A percentile compares a stretch with the other conserved stretches of the same genome.
These are phyloP conservation scores for Subanguina moxae DNA, from an alignment of 1,140 invertebrate species.

Conservation along the genomic window DNA sequence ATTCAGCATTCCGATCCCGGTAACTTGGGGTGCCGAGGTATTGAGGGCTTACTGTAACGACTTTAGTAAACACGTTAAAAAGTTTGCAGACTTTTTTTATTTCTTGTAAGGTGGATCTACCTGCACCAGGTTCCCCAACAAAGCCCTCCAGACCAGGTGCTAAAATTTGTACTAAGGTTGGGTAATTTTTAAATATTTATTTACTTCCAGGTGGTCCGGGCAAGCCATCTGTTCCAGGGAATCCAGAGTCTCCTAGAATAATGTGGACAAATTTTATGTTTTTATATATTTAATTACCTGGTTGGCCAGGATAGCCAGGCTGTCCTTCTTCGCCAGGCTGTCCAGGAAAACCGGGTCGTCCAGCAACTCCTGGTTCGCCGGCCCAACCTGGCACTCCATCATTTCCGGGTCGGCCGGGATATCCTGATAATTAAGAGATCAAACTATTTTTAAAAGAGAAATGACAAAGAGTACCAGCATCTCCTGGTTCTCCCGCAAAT, in stretches of 20 bases:
- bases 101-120: conserved; percentile 20
- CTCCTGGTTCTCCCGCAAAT: conserved; percentile 5
- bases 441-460: background rate
- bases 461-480: background rate
- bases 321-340: conserved; percentile 31
- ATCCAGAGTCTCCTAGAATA: no score
- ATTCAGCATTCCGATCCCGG: no score
- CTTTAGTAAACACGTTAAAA: no score
- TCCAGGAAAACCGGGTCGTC: conserved; percentile 29
- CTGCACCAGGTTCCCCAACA: conserved; percentile 37
- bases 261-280: background rate
- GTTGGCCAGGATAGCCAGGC: conserved; percentile 36
- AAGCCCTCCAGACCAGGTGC: conserved; percentile 15
- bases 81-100: no score
- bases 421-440: conserved; percentile 3
- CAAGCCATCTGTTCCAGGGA: conserved; percentile 23
- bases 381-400: conserved; percentile 23
- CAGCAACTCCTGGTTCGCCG: conserved; percentile 22
- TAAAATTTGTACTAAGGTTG: no score
- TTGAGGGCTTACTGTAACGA: no score
- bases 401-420: conserved; percentile 24
- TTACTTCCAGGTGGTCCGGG: conserved; percentile 35
- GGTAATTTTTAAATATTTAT: background rate
- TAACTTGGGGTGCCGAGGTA: no score
- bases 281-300: conserved; percentile 13